These are phyloP conservation scores for Rhadinocentrus ornatus DNA, from an alignment of 2,797 vertebrate species.

Conservation along the genomic window DNA sequence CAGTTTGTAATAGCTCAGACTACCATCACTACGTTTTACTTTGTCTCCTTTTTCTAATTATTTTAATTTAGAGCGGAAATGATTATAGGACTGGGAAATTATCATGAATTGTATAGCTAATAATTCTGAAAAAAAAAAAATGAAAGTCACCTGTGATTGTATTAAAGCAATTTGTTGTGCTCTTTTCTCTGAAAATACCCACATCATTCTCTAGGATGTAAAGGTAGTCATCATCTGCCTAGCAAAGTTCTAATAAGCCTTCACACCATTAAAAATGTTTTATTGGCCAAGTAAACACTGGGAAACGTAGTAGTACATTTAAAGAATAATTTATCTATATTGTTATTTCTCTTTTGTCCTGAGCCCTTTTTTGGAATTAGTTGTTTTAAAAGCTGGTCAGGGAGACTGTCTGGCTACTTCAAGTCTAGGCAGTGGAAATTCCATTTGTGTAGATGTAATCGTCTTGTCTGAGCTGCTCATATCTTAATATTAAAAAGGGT, in stretches of 20 bases:
- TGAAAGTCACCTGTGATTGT: too few relatives aligned
- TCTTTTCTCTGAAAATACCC: too few relatives aligned
- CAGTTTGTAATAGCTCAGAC: too few relatives aligned
- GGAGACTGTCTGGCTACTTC: slow-evolving; percentile 33
- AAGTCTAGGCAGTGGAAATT: slow-evolving; percentile 35
- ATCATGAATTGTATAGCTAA: too few relatives aligned
- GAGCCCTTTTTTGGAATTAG: slow-evolving; percentile 24
- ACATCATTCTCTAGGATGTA: too few relatives aligned
- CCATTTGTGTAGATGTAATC: slow-evolving; percentile 28
- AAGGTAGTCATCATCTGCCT: background rate
- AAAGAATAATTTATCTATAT: background rate
- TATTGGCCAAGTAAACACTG: background rate
- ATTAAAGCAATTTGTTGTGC: too few relatives aligned
- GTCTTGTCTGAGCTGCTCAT: slow-evolving; percentile 29
- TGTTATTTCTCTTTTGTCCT: background rate
- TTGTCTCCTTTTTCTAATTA: too few relatives aligned
- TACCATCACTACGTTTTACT: too few relatives aligned
- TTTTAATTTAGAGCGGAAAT: too few relatives aligned
- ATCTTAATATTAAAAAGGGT: slow-evolving; percentile 17
- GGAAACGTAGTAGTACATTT: background rate
- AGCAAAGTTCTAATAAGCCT: background rate
- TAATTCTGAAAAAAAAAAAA: too few relatives aligned
- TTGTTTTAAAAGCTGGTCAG: slow-evolving; percentile 30
- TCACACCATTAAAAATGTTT: too few relatives aligned
- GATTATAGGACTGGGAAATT: background rate